Base-by-base conservation (phyloP, 2,888 invertebrate species). In the Apotomis capreana region DNA sequence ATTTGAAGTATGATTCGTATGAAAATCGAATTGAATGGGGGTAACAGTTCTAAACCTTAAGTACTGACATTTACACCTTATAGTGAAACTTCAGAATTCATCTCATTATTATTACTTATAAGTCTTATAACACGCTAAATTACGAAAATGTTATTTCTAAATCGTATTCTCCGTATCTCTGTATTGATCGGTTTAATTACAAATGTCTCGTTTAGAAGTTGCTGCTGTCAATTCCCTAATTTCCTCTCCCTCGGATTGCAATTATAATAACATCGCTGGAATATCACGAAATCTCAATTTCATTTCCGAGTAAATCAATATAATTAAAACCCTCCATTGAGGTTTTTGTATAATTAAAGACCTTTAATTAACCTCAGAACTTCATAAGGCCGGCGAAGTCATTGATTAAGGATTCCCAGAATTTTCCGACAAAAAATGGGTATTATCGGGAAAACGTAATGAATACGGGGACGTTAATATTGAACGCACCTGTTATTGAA, bases 401-500 rank as follows among this genome's bases (percentile, higher is more conserved):
- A 64, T 71, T 71, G 52, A 61, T 68, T 54, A 63, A 40, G 58
- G 55, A 65, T 63, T 73, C 61, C n/a, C 10, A 4, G 65, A 26
- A 69, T 15, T 60, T 61, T 52, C 64, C 40, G 37, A 46, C n/a
- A 46, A 61, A 70, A 75, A 76, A 71, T 55, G 65, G 74, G 76
- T 79, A 80, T 81, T 78, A 79, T 77, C 74, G 64, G 77, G 77
- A 79, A 79, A 80, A 75, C 68, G 75, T 81, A 81, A 82, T 82
- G 75, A 81, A 81, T 81, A 79, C 79, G 73, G 78, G 78, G 73
- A 80, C 80, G 81, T 77, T 75, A 76, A 79, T 78, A 77, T 75
- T 74, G 70, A 72, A 77, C 79, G 79, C 83, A 85, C 80, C 84
- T 84, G 85, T 80, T 82, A 83, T 84, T 82, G 82, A 82, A 84